These are phyloP conservation scores for Stictocephala bisonia DNA, from an alignment of 2,888 invertebrate genomes.

Conservation along the genomic window DNA sequence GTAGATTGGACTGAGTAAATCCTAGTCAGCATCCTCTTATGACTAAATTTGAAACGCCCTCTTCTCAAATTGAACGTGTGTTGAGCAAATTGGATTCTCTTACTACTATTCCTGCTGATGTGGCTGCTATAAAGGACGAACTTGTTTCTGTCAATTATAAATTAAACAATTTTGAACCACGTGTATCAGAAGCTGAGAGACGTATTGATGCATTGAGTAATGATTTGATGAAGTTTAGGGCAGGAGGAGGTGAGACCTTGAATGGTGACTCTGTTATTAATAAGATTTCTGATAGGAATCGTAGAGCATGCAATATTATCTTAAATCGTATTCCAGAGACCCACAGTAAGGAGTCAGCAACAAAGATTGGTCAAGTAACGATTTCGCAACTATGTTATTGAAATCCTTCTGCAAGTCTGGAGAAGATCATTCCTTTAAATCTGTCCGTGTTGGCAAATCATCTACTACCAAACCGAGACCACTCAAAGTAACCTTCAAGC, in stretches of 20 bases:
- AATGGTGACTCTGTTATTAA: neutral
- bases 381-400: neutral
- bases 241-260: neutral
- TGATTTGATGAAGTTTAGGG: neutral
- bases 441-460: neutral
- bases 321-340: neutral
- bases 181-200: neutral
- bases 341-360: neutral
- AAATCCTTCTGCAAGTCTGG: neutral
- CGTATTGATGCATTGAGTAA: neutral
- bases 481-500: neutral
- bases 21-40: neutral
- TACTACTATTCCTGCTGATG: neutral
- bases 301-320: neutral
- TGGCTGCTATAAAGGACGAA: neutral
- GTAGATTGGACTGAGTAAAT: neutral
- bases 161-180: neutral
- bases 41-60: neutral
- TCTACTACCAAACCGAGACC: neutral
- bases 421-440: neutral
- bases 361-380: neutral
- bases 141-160: neutral
- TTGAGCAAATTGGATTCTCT: neutral
- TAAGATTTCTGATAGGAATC: neutral
- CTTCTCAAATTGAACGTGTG: neutral